phyloP scores from a whole-genome alignment of 2,888 invertebrate genomes.

The Xylocampa areola region DNA sequence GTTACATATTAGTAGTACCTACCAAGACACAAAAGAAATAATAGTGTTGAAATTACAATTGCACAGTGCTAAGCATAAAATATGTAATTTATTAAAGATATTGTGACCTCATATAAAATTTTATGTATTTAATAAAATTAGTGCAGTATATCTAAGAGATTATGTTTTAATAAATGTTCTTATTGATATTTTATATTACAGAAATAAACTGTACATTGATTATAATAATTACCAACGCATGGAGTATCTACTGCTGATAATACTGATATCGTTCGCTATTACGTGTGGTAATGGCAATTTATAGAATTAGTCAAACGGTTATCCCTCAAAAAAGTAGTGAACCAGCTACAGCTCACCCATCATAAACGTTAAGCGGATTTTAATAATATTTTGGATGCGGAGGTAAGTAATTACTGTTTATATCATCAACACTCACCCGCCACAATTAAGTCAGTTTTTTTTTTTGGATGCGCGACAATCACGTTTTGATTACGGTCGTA shows the following conservation, averaged over 20 bases:
- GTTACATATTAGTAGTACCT: background rate
- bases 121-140: conserved; percentile 18
- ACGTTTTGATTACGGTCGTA: conserved; percentile 84
- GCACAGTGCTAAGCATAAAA: conserved; percentile 10
- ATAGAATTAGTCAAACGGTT: conserved; percentile 59
- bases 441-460: conserved; percentile 86
- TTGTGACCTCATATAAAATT: conserved; percentile 21
- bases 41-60: conserved; percentile 2
- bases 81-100: conserved; percentile 7
- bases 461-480: conserved; percentile 86
- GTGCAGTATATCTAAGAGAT: conserved; percentile 19
- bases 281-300: conserved; percentile 29
- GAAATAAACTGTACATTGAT: conserved; percentile 43
- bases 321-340: conserved; percentile 46
- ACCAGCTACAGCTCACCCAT: conserved; percentile 51
- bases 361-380: conserved; percentile 84
- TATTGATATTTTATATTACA: conserved; percentile 40
- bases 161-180: conserved; percentile 29
- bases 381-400: conserved; percentile 85
- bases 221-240: conserved; percentile 42
- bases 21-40: background rate
- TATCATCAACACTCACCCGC: conserved; percentile 85
- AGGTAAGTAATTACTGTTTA: conserved; percentile 86
- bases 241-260: conserved; percentile 23
- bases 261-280: conserved; percentile 29